phyloP scores from a whole-genome alignment of 2,797 vertebrate species.

The Glyptemys insculpta region DNA sequence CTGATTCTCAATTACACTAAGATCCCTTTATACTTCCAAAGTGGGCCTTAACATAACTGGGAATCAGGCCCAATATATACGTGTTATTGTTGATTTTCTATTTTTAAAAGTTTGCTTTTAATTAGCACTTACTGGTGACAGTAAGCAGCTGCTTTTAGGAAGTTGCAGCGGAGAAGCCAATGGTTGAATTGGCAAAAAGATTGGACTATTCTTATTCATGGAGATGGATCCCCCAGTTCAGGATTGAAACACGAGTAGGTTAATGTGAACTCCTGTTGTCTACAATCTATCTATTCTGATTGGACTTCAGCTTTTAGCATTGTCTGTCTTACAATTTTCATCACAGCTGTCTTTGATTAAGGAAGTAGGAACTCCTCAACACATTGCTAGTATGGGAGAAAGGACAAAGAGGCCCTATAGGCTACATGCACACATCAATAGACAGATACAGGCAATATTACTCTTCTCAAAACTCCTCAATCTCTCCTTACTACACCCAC shows the following conservation, averaged over 20 bases:
- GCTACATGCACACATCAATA: not conserved
- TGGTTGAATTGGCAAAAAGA: not conserved
- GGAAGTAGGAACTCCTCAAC: not conserved
- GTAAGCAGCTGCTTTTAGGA: not conserved
- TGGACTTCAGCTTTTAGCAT: not conserved
- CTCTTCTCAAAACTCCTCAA: not conserved
- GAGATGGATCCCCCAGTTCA: not conserved
- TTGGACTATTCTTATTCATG: not conserved
- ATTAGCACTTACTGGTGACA: not conserved
- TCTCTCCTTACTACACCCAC: not conserved
- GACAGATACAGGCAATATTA: not conserved
- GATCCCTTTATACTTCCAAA: not conserved
- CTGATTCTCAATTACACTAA: not conserved
- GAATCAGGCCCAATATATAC: not conserved
- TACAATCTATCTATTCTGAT: not conserved
- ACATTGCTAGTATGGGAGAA: not conserved
- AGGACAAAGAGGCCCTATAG: too few species aligned
- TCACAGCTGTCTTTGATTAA: not conserved
- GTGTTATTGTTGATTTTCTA: fast-evolving
- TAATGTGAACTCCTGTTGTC: not conserved
- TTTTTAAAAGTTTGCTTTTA: not conserved
- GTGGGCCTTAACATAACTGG: not conserved
- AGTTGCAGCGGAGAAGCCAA: not conserved
- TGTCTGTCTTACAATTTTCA: not conserved
- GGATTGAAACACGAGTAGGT: not conserved